A percentile compares a stretch with the other conserved stretches of the same genome.
phyloP scores from a whole-genome alignment of 2,797 vertebrate genomes.

The Chloroceryle amazona region DNA sequence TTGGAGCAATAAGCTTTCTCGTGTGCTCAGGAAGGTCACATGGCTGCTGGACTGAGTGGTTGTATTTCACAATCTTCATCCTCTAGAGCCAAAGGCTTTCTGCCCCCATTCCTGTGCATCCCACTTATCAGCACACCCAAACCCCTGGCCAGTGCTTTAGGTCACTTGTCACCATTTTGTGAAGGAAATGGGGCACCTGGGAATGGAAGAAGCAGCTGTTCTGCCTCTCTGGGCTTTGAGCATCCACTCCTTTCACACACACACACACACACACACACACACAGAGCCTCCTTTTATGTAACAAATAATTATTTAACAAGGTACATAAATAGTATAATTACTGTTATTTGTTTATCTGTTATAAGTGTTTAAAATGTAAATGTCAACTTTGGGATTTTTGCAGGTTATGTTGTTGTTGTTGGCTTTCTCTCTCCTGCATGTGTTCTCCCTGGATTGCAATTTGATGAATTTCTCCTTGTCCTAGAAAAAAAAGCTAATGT shows the following conservation, averaged over 20 bases:
- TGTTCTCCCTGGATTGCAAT: conserved; percentile 61
- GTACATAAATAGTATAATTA: conserved; percentile 83
- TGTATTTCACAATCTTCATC: neutral
- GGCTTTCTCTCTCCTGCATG: neutral
- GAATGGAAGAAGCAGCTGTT: conserved; percentile 63
- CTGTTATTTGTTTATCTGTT: conserved; percentile 81
- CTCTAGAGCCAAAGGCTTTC: neutral
- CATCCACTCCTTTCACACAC: conserved; percentile 37
- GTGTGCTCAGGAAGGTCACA: fast-evolving
- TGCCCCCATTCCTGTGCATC: neutral
- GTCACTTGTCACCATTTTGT: conserved; percentile 9
- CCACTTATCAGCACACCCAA: neutral
- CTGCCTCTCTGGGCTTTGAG: conserved; percentile 11
- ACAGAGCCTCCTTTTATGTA: conserved; percentile 45
- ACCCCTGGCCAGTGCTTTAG: neutral
- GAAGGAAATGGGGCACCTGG: neutral
- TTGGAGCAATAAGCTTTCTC: neutral
- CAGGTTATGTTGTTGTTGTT: conserved; percentile 19
- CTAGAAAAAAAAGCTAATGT: conserved; percentile 59
- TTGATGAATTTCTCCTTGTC: conserved; percentile 63
- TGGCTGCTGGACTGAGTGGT: neutral
- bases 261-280: neutral
- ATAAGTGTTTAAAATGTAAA: conserved; percentile 81
- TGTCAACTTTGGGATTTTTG: conserved; percentile 72
- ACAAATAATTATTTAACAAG: conserved; percentile 73